A percentile compares a stretch with the other conserved stretches of the same genome.
Evolutionary conservation across 2,888 invertebrate genomes (phyloP).

Genomic region (Prionchulus punctatus): DNA sequence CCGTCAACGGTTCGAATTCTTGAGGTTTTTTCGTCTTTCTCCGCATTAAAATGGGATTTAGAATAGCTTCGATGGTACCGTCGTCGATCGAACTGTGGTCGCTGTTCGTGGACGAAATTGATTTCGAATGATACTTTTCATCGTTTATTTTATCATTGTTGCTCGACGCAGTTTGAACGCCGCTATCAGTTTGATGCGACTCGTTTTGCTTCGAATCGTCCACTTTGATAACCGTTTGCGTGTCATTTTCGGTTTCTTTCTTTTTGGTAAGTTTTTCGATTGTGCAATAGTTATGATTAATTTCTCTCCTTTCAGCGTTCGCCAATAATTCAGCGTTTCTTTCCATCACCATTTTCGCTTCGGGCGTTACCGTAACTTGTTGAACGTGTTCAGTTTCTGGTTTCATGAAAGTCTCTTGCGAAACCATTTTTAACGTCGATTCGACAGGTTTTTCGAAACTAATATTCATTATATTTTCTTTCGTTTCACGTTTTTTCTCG

Average conservation of each 20-base stretch:
- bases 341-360: slow-evolving; percentile 2
- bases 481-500: background rate
- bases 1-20: slow-evolving; percentile 8
- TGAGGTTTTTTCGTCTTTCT: background rate
- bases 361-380: slow-evolving; percentile 2
- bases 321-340: slow-evolving; percentile 4
- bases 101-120: too few species aligned
- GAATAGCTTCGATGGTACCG: background rate
- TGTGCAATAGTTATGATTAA: too few species aligned
- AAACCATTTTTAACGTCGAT: background rate
- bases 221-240: background rate
- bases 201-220: background rate
- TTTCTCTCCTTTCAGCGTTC: background rate
- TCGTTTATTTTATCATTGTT: background rate
- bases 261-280: background rate
- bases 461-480: background rate
- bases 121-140: too few species aligned
- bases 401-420: background rate
- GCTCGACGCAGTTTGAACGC: background rate
- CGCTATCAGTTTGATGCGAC: too few species aligned
- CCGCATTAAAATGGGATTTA: background rate
- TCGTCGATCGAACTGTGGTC: too few species aligned
- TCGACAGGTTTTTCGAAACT: background rate
- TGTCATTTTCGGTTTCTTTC: background rate
- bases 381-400: background rate